Evolutionary conservation across 2,888 invertebrate genomes (phyloP), one percentile per base, ranked within the genome.

Genomic region (Pheosia tremula): DNA sequence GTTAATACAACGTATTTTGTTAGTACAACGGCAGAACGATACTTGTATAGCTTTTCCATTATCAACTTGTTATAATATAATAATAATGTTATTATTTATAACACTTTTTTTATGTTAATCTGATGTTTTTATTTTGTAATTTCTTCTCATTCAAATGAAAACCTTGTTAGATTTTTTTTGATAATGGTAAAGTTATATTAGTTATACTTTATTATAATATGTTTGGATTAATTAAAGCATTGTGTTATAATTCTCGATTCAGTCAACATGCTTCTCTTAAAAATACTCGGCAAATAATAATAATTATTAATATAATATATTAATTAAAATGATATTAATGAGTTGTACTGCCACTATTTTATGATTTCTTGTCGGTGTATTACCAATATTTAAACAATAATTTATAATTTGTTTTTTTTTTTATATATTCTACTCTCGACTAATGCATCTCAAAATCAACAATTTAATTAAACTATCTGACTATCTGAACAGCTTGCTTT

Each of bases 301-400:
- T 47, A 47, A 5, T 52, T 24, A n/a, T n/a, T 47, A 9, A 8
- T 8, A 39, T 49, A 8, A n/a, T 49, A 10, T 4, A 52, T 5
- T 53, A 5, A 36, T n/a, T 37, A 53, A 10, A 53, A 9, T 53
- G 37, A 8, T 37, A 24, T 36, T 6, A 6, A 76, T 75, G 75
- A 75, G 66, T 84, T 85, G 83, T 84, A 85, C 83, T 80, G 77
- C 75, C 65, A 72, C 67, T 72, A 72, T 67, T 63, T 62, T 24
- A 24, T 24, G 24, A 61, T 65, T 73, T 75, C 67, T 71, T 56
- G 62, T 77, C 74, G 74, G 77, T 76, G 72, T 80, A 69, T 24
- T 24, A 24, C 24, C 24, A 69, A 68, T 67, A 68, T 71, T 72
- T 59, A 62, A 69, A 70, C 69, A 61, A 69, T 69, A 65, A 63